A percentile compares a stretch with the other conserved stretches of the same genome.
phyloP scores from a whole-genome alignment of 1,140 invertebrate species.

The Drosophila busckii region DNA sequence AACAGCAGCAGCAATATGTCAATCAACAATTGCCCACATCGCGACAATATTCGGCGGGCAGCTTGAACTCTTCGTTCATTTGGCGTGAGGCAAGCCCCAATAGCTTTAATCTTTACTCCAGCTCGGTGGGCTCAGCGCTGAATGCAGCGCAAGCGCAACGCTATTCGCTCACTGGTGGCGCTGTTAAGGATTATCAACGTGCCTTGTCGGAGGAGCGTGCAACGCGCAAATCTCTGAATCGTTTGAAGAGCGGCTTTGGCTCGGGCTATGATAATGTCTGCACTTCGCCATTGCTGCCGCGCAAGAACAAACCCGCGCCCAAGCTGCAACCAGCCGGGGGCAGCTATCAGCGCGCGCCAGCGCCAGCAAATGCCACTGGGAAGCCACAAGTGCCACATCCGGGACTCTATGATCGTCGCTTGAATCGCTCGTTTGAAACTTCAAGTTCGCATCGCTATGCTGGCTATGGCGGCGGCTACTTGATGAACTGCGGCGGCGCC shows the following conservation, averaged over 20 bases:
- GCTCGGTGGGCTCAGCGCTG: slow-evolving; percentile 66
- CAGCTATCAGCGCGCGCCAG: slow-evolving; percentile 37
- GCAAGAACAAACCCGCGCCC: slow-evolving; percentile 64
- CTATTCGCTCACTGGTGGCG: slow-evolving; percentile 46
- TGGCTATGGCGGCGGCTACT: slow-evolving; percentile 64
- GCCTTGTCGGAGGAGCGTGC: slow-evolving; percentile 73
- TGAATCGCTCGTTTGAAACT: slow-evolving; percentile 78
- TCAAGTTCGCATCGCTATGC: slow-evolving; percentile 69
- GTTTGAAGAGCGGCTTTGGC: slow-evolving; percentile 75
- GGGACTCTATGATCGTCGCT: slow-evolving; percentile 72
- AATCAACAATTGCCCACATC: slow-evolving; percentile 8
- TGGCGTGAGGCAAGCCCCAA: slow-evolving; percentile 79
- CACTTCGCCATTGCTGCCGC: slow-evolving; percentile 70
- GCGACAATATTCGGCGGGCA: slow-evolving; percentile 62
- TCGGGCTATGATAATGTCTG: slow-evolving; percentile 77
- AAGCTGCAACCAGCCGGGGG: slow-evolving; percentile 55
- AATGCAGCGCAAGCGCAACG: slow-evolving; percentile 52
- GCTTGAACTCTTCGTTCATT: slow-evolving; percentile 77
- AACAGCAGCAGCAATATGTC: slow-evolving; percentile 13
- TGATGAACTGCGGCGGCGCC: slow-evolving; percentile 68
- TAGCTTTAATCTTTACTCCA: slow-evolving; percentile 78
- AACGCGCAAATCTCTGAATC: slow-evolving; percentile 64
- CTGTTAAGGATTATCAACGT: slow-evolving; percentile 65
- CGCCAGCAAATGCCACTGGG: slow-evolving; percentile 39
- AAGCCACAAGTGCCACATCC: slow-evolving; percentile 50